Evolutionary conservation across 2,888 invertebrate species (phyloP).

Genomic region (Drosophila fulvimacula): DNA sequence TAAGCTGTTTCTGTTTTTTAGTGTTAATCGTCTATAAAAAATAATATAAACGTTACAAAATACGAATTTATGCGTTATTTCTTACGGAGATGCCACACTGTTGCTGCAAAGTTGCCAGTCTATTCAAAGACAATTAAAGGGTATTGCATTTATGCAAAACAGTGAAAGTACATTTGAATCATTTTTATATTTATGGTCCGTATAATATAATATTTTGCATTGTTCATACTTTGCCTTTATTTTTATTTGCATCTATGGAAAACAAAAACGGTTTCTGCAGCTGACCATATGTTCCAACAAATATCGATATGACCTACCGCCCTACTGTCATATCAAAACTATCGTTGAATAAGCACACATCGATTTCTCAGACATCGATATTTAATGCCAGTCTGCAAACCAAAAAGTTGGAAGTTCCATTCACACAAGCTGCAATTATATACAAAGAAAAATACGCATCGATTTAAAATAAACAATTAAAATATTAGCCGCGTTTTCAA

Average conservation of each 20-base stretch:
- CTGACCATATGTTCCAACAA: neutral
- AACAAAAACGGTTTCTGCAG: neutral
- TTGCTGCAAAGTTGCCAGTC: constrained; percentile 11
- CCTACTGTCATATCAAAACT: neutral
- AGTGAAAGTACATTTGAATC: neutral
- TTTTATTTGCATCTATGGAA: neutral
- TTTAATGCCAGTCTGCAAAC: constrained; percentile 12
- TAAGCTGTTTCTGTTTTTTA: constrained; percentile 50
- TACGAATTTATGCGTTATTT: constrained; percentile 11
- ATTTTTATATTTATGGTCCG: neutral
- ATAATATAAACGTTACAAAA: constrained; percentile 16
- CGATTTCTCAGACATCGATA: constrained; percentile 20
- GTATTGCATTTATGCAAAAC: neutral
- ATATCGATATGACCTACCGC: constrained; percentile 10
- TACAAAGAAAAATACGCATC: constrained; percentile 34
- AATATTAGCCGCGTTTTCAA: constrained; percentile 42
- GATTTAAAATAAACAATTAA: constrained; percentile 37
- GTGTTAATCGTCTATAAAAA: constrained; percentile 22
- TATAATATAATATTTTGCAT: neutral
- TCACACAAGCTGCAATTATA: constrained; percentile 33
- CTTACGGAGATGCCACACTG: constrained; percentile 11
- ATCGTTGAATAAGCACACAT: neutral
- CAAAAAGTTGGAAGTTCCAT: constrained; percentile 9
- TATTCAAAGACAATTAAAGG: neutral
- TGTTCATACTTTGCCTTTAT: too few relatives aligned